Evolutionary conservation across 2,797 vertebrate genomes (phyloP).

Genomic region (Sylvilagus floridanus): DNA sequence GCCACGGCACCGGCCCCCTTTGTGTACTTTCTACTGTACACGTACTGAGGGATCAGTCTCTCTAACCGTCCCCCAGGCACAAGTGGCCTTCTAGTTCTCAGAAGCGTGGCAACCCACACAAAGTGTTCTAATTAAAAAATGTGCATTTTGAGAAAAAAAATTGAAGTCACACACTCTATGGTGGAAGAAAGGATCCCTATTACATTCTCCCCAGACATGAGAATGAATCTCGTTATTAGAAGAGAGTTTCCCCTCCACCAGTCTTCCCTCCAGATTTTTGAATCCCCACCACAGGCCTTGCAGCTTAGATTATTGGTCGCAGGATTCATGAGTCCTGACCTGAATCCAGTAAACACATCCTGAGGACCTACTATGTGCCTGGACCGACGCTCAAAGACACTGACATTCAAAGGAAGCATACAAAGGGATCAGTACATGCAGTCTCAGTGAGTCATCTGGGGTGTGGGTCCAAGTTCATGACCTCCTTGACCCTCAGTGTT

Average conservation of each 20-base stretch:
- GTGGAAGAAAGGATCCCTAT: slow-evolving; percentile 74
- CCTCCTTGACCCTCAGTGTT: neutral
- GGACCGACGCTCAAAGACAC: neutral
- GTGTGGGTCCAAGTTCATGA: neutral
- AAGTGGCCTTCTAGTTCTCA: slow-evolving; percentile 66
- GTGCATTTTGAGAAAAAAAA: slow-evolving; percentile 64
- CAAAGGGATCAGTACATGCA: neutral
- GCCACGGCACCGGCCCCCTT: no score
- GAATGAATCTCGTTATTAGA: slow-evolving; percentile 58
- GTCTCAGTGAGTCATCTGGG: neutral
- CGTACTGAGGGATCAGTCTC: slow-evolving; percentile 24
- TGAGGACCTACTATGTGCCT: neutral
- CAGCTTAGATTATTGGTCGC: neutral
- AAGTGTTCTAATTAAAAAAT: slow-evolving; percentile 74
- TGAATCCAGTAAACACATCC: neutral
- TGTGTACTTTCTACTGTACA: neutral
- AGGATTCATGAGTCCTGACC: neutral
- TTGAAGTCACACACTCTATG: slow-evolving; percentile 53
- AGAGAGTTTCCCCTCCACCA: neutral
- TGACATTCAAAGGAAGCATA: neutral
- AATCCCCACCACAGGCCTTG: neutral
- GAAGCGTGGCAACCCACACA: slow-evolving; percentile 63
- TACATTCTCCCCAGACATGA: neutral
- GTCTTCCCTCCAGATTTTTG: neutral
- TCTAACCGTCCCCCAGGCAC: neutral